Percentiles rank a stretch among this genome's conserved stretches.
phyloP scores from a whole-genome alignment of 2,113 vertebrate species.

The Pycnonotus jocosus region DNA sequence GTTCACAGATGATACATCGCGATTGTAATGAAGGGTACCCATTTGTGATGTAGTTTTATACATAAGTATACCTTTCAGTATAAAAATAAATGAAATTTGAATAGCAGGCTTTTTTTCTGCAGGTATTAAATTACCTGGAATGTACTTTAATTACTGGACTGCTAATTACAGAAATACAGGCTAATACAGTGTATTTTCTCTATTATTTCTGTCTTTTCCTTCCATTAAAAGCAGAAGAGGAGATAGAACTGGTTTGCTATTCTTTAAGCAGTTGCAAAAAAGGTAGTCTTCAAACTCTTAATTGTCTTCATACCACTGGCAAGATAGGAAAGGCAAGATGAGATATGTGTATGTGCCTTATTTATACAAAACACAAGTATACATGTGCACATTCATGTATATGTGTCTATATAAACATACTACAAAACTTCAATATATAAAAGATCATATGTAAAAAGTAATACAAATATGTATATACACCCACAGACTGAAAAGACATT shows the following conservation, averaged over 20 bases:
- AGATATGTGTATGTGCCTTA: not conserved
- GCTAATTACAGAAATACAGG: not conserved
- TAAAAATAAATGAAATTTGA: not conserved
- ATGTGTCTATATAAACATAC: not conserved
- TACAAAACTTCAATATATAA: not conserved
- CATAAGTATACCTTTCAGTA: not conserved
- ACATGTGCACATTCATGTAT: not conserved
- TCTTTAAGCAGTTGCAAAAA: not conserved
- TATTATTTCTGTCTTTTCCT: not conserved
- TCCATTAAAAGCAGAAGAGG: not conserved
- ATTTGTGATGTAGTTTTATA: not conserved
- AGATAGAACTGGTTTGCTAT: not conserved
- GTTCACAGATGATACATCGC: not conserved
- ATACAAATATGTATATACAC: not conserved
- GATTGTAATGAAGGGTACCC: accelerated
- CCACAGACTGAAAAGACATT: not conserved
- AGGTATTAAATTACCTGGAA: not conserved
- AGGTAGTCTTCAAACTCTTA: not conserved
- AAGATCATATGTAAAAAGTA: not conserved
- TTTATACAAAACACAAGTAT: not conserved
- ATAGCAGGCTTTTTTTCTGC: not conserved
- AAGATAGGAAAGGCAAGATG: not conserved
- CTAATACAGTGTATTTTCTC: not conserved
- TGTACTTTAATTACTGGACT: not conserved
- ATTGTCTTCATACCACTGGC: not conserved